Base-by-base conservation (phyloP, 2,888 invertebrate genomes). In the Eupithecia inturbata region DNA sequence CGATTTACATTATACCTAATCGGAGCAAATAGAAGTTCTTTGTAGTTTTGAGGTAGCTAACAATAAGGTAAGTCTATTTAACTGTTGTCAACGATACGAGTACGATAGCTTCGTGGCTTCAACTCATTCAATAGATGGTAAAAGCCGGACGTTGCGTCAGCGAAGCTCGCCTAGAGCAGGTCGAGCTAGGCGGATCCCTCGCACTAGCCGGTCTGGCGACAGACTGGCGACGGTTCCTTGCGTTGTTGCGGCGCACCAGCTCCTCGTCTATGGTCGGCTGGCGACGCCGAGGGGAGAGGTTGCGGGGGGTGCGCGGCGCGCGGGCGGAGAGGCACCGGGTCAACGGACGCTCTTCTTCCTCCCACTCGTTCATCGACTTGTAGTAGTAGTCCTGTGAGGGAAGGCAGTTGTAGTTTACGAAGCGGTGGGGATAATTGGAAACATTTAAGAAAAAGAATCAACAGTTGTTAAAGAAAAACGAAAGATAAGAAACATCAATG, bases 141-240 rank as follows among this genome's bases (percentile, higher is more conserved):
- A 94, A 94, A 19, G 94, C 94, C 0, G 94, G 94, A 31, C 94
- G 88, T 71, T 91, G 92, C n/a, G 91, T 86, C 63, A 93, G 82
- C 1, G 92, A 89, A 1, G 91, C 84, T 68, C 92, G 89, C 33
- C 94, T 83, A 0, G 92, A 89, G 77, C 89, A 89, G 0, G 87
- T 85, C 0, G 91, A 87, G 31, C 88, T 85, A 0, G 88, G 88
- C 1, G 89, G 87, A 2, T 89, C 93, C 36, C 94, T 88, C 0
- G 93, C 92, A 75, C 88, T 92, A 39, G 86, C 84, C 0, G 92
- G 91, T 39, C 92, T 83, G 0, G 86, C 87, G 39, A 85, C 83
- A 0, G 92, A 89, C 33, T 87, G 84, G 12, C 91, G 89, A 1
- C 89, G 82, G 84, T 90, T 91, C 62, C 87, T 83, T 78, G 91